Conservation (phyloP, 2,797 vertebrate species). For the Xiphophorus birchmanni region DNA sequence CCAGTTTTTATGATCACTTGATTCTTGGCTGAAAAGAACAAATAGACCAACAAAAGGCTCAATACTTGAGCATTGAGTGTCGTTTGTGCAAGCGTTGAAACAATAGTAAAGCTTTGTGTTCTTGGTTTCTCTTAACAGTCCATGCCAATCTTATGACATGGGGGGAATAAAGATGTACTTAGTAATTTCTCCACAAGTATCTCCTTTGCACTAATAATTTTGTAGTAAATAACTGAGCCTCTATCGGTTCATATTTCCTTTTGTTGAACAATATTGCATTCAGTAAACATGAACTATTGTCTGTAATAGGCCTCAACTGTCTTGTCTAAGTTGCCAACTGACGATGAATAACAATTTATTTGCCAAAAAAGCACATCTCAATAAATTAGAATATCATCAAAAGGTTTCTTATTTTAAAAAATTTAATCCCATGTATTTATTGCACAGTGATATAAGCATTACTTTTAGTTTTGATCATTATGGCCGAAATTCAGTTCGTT, state of each 20-base stretch:
- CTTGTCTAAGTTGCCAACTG: too few relatives aligned
- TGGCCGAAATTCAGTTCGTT: neutral
- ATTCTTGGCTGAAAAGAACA: slow-evolving; percentile 13
- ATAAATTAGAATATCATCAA: neutral
- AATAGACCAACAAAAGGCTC: neutral
- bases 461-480: neutral
- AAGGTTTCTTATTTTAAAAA: neutral
- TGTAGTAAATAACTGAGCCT: neutral
- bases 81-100: neutral
- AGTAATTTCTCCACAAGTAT: neutral
- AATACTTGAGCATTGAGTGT: slow-evolving; percentile 11
- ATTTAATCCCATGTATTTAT: neutral
- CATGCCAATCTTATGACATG: neutral
- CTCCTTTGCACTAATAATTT: neutral
- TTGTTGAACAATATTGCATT: neutral
- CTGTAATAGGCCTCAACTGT: neutral
- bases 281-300: neutral
- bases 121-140: neutral
- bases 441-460: neutral
- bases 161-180: neutral
- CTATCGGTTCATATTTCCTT: neutral
- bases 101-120: slow-evolving; percentile 1
- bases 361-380: neutral
- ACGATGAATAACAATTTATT: neutral
- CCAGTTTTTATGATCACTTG: slow-evolving; percentile 21